A percentile compares a stretch with the other conserved stretches of the same genome.
These are phyloP conservation scores for Temnothorax curvispinosus DNA, from an alignment of 1,140 invertebrate genomes.

Conservation along the genomic window DNA sequence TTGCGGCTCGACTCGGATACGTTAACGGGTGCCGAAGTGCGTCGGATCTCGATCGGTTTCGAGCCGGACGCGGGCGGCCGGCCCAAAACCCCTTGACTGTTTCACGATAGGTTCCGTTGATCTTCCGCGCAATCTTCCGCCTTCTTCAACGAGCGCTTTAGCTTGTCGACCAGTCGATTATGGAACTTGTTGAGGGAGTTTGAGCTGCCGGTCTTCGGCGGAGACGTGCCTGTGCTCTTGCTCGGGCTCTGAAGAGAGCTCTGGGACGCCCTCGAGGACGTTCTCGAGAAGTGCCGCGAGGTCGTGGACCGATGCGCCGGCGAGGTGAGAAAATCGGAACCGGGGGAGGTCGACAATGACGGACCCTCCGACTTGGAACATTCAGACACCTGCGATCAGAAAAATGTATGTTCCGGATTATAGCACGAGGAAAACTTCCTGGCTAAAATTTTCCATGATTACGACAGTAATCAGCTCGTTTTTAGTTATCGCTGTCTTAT, in stretches of 20 bases:
- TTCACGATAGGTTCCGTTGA: conserved; percentile 85
- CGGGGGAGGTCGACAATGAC: conserved; percentile 90
- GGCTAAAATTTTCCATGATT: neutral
- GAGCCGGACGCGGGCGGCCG: conserved; percentile 81
- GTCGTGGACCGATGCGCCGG: conserved; percentile 89
- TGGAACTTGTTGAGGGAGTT: conserved; percentile 94
- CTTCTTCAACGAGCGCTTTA: conserved; percentile 91
- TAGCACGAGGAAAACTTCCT: neutral
- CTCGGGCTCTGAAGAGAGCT: conserved; percentile 88
- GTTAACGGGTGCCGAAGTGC: conserved; percentile 81
- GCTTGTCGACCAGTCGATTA: conserved; percentile 92
- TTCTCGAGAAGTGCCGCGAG: conserved; percentile 87
- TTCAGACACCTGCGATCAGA: conserved; percentile 87
- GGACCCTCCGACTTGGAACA: conserved; percentile 92
- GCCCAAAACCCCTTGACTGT: conserved; percentile 83
- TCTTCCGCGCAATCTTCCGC: conserved; percentile 87
- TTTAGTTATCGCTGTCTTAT: neutral
- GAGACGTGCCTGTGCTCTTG: conserved; percentile 88
- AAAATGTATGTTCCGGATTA: conserved; percentile 13
- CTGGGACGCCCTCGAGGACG: conserved; percentile 87
- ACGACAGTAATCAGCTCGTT: neutral
- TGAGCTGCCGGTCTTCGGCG: conserved; percentile 86
- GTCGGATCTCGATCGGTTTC: conserved; percentile 83
- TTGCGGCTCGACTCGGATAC: conserved; percentile 70
- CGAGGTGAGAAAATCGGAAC: conserved; percentile 88